These are phyloP conservation scores for Leptinotarsa lineolata DNA, from an alignment of 1,140 invertebrate genomes.

Conservation along the genomic window DNA sequence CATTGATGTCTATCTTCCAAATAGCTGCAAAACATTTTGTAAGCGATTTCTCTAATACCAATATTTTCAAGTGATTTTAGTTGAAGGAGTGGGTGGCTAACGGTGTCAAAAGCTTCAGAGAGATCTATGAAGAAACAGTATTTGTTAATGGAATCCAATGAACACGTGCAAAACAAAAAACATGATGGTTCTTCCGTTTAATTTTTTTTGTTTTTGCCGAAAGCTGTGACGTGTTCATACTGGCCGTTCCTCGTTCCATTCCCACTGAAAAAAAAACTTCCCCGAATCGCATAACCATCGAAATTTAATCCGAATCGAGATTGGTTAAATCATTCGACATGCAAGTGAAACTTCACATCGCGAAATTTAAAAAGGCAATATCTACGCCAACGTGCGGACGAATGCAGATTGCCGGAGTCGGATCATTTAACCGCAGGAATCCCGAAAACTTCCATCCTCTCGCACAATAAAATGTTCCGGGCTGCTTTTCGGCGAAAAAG, in stretches of 20 bases:
- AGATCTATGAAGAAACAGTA: no score
- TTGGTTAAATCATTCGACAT: neutral
- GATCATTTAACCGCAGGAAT: slow-evolving; percentile 8
- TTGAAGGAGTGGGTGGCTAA: no score
- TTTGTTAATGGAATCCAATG: neutral
- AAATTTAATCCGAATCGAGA: neutral
- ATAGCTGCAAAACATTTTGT: no score
- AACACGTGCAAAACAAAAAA: neutral
- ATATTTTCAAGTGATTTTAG: no score
- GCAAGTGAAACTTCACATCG: slow-evolving; percentile 8
- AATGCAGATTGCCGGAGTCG: neutral
- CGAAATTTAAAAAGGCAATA: slow-evolving; percentile 6
- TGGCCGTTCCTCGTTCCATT: neutral
- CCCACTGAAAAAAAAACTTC: neutral
- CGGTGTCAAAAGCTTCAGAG: no score
- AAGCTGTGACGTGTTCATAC: neutral
- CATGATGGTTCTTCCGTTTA: neutral
- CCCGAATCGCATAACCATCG: neutral
- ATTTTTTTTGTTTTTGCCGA: neutral
- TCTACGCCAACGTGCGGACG: slow-evolving; percentile 1
- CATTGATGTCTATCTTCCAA: no score
- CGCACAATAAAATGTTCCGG: neutral
- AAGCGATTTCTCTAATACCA: no score
- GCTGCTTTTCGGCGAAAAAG: neutral
- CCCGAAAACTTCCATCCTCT: neutral